phyloP scores from a whole-genome alignment of 2,888 invertebrate genomes.

The Resseliella maxima region DNA sequence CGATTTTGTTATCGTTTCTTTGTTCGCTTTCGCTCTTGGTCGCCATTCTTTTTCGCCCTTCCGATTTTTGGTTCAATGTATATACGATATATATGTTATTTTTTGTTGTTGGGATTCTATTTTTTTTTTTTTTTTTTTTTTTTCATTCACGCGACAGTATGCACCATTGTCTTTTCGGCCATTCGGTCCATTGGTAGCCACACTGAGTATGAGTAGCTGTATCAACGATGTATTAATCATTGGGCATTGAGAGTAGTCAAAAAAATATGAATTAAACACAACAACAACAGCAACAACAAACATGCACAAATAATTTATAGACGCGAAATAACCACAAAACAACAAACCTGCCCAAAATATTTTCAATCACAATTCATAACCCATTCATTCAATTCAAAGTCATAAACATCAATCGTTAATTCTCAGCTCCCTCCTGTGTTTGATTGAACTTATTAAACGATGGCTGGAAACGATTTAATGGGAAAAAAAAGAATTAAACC shows the following conservation, averaged over 20 bases:
- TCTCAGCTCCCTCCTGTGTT: not conserved
- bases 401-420: conserved; percentile 8
- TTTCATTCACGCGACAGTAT: conserved; percentile 8
- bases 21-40: not conserved
- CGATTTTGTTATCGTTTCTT: conserved; percentile 39
- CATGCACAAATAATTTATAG: not conserved
- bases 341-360: not conserved
- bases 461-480: too few species aligned
- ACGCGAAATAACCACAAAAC: not conserved
- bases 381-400: not conserved
- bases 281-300: not conserved
- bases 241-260: not conserved
- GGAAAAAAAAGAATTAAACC: too few species aligned
- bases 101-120: too few species aligned
- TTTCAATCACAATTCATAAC: not conserved
- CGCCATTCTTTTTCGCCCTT: not conserved
- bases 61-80: not conserved
- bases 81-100: not conserved
- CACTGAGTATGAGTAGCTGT: not conserved
- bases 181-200: not conserved
- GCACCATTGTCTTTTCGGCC: not conserved
- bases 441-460: too few species aligned
- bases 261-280: conserved; percentile 14
- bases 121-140: not conserved
- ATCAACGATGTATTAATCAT: conserved; percentile 21